phyloP scores from a whole-genome alignment of 1,140 invertebrate species.

The Drosophila serrata region DNA sequence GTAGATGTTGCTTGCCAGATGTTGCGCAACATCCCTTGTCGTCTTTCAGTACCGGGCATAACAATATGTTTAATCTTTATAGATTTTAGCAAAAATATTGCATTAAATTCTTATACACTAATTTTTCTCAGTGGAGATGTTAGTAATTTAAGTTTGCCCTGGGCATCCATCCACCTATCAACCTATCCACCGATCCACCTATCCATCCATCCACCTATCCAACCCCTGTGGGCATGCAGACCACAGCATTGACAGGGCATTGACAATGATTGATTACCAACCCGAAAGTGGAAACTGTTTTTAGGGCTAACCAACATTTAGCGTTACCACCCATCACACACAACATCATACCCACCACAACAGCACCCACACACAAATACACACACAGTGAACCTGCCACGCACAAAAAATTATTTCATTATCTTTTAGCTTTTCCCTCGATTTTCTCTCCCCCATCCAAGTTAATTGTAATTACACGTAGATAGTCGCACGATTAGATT shows the following conservation, averaged over 20 bases:
- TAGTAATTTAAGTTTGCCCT: conserved; percentile 63
- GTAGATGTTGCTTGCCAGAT: background rate
- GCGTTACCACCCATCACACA: conserved; percentile 31
- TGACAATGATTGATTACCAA: conserved; percentile 82
- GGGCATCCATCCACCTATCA: conserved; percentile 27
- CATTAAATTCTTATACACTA: background rate
- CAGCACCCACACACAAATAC: conserved; percentile 12
- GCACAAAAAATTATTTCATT: conserved; percentile 74
- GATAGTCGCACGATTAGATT: conserved; percentile 81
- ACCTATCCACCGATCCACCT: conserved; percentile 1
- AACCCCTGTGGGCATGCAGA: conserved; percentile 30
- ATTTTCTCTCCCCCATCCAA: conserved; percentile 19
- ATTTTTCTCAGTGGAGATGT: conserved; percentile 26
- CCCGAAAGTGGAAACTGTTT: conserved; percentile 71
- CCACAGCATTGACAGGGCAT: conserved; percentile 79
- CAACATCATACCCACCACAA: conserved; percentile 26
- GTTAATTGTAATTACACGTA: conserved; percentile 82
- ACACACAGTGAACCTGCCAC: conserved; percentile 33
- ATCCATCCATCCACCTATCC: conserved; percentile 16
- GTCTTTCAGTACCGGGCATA: background rate
- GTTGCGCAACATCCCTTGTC: background rate
- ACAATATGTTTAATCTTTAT: background rate
- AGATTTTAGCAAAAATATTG: background rate
- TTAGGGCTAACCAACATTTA: conserved; percentile 61
- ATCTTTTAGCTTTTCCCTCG: conserved; percentile 68